phyloP scores from a whole-genome alignment of 2,888 invertebrate species.

The Megastigmus dorsalis region DNA sequence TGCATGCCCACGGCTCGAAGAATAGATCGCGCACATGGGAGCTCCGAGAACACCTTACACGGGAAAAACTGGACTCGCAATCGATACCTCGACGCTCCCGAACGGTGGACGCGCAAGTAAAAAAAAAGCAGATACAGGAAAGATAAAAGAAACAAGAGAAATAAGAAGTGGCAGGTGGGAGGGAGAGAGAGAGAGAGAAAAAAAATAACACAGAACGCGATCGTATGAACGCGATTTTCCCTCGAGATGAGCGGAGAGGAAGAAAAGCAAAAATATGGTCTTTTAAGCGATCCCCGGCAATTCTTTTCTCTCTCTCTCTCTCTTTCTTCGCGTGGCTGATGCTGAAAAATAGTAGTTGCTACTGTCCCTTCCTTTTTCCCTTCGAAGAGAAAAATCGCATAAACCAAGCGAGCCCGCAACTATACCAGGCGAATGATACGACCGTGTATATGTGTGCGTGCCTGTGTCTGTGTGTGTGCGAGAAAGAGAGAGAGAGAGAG shows the following conservation, averaged over 20 bases:
- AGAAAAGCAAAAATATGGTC: neutral
- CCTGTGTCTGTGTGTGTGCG: too few species aligned
- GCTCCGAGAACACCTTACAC: slow-evolving; percentile 11
- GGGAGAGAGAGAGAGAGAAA: too few species aligned
- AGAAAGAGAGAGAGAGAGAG: slow-evolving; percentile 29
- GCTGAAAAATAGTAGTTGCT: slow-evolving; percentile 10
- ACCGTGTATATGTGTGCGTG: too few species aligned
- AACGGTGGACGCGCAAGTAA: too few species aligned
- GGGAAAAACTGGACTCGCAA: neutral
- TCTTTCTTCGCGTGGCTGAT: neutral
- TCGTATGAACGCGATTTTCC: too few species aligned
- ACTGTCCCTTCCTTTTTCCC: neutral
- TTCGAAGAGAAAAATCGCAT: slow-evolving; percentile 6
- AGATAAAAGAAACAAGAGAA: neutral
- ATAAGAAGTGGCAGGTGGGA: too few species aligned
- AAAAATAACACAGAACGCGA: too few species aligned
- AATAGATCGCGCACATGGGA: slow-evolving; percentile 34
- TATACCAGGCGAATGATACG: neutral
- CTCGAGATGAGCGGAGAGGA: too few species aligned
- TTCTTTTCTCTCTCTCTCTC: neutral
- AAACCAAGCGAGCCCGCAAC: neutral
- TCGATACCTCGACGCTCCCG: too few species aligned
- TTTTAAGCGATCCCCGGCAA: neutral
- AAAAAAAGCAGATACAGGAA: neutral
- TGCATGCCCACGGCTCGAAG: neutral